These are phyloP conservation scores for Ceraclea dissimilis DNA, from an alignment of 2,888 invertebrate species.

Conservation along the genomic window DNA sequence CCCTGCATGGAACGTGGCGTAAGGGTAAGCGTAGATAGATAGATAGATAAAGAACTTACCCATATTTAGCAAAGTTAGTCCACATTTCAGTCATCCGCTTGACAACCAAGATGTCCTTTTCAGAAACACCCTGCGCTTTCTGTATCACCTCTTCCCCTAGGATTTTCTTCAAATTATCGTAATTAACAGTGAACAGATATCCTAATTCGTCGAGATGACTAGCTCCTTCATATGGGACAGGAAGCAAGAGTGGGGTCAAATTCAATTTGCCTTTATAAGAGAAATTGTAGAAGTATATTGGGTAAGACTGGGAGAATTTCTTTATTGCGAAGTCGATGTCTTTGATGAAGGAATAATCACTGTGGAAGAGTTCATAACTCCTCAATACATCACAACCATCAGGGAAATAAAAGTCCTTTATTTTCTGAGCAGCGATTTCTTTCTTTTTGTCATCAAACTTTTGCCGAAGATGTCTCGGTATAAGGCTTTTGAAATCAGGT, in stretches of 20 bases:
- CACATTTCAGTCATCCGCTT: not conserved
- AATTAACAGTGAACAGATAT: not conserved
- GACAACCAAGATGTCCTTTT: not conserved
- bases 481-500: constrained; percentile 6
- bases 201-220: not conserved
- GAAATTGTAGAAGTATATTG: not conserved
- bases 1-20: too few species aligned
- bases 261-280: not conserved
- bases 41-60: not conserved
- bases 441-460: not conserved
- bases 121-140: too few species aligned
- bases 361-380: too few species aligned
- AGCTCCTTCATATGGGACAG: not conserved
- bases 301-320: not conserved
- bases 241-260: not conserved
- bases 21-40: too few species aligned
- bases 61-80: not conserved
- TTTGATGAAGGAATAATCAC: not conserved
- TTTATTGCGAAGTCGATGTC: not conserved
- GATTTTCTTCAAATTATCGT: too few species aligned
- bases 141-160: too few species aligned
- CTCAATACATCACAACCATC: constrained; percentile 1
- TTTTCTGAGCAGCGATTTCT: constrained; percentile 3
- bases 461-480: constrained; percentile 1
- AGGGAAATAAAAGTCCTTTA: constrained; percentile 18